Percentiles rank a stretch among this genome's conserved stretches.
phyloP scores from a whole-genome alignment of 2,797 vertebrate genomes.

The Coregonus suidteri region DNA sequence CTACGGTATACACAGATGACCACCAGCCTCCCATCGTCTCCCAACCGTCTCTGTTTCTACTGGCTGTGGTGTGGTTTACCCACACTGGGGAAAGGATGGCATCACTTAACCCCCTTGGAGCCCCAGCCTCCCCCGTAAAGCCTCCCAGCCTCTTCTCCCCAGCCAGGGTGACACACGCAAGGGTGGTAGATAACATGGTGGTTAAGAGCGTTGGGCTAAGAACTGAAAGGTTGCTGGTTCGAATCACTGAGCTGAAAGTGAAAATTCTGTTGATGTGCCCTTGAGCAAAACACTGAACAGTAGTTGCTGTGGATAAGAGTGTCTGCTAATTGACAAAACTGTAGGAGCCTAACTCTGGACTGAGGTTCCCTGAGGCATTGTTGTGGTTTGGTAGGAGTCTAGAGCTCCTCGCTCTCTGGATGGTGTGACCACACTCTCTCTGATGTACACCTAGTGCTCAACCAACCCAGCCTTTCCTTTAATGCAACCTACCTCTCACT shows the following conservation, averaged over 20 bases:
- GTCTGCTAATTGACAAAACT: background rate
- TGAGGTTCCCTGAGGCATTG: constrained; percentile 22
- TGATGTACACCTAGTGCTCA: constrained; percentile 16
- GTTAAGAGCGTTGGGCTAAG: too few species aligned
- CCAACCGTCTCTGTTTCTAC: too few species aligned
- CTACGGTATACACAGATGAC: constrained; percentile 36
- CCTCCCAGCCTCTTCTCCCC: background rate
- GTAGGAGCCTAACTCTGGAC: constrained; percentile 16
- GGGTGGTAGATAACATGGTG: constrained; percentile 14
- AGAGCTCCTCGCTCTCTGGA: constrained; percentile 41
- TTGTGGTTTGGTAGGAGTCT: constrained; percentile 11
- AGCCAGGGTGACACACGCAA: background rate
- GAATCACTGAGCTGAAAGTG: background rate
- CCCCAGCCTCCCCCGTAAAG: too few species aligned
- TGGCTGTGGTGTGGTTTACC: too few species aligned
- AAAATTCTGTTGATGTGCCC: background rate
- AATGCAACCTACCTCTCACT: constrained; percentile 5
- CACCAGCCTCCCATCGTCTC: constrained; percentile 19
- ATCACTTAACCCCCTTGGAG: too few species aligned
- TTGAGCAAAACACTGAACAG: too few species aligned
- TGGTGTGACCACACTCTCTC: constrained; percentile 37
- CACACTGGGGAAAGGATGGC: too few species aligned
- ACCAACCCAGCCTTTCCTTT: background rate
- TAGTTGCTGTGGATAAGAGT: too few species aligned
- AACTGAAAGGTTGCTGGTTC: too few species aligned